Evolutionary conservation across 2,113 vertebrate species (phyloP).

Genomic region (Ardeotis arabs): DNA sequence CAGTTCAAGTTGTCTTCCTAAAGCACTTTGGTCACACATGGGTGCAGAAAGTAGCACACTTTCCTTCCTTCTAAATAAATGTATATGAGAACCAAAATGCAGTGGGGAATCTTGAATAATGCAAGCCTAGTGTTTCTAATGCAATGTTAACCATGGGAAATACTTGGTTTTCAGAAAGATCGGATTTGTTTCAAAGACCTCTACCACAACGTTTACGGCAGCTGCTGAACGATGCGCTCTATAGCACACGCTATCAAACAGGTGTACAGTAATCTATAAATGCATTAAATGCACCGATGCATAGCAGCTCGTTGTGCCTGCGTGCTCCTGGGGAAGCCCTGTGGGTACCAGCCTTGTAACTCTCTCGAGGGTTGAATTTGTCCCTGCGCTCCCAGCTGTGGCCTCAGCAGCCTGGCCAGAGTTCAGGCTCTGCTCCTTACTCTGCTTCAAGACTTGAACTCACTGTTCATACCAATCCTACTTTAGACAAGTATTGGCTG

Average conservation of each 20-base stretch:
- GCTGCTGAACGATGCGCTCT: background rate
- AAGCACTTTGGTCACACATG: slow-evolving; percentile 49
- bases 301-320: rapidly evolving
- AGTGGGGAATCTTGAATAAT: slow-evolving; percentile 15
- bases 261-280: background rate
- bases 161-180: background rate
- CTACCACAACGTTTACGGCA: background rate
- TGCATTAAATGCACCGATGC: background rate
- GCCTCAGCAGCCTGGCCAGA: background rate
- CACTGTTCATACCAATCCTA: background rate
- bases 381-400: rapidly evolving
- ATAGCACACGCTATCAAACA: background rate
- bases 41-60: background rate
- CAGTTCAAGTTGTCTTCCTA: background rate
- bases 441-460: background rate
- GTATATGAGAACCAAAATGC: background rate
- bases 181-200: background rate
- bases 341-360: background rate
- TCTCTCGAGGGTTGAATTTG: background rate
- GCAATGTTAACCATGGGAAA: slow-evolving; percentile 8
- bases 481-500: background rate
- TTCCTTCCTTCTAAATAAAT: background rate
- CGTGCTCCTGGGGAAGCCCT: background rate
- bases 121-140: slow-evolving; percentile 14
- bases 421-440: background rate